phyloP scores from a whole-genome alignment of 1,140 invertebrate genomes.

The Papilio dardanus region DNA sequence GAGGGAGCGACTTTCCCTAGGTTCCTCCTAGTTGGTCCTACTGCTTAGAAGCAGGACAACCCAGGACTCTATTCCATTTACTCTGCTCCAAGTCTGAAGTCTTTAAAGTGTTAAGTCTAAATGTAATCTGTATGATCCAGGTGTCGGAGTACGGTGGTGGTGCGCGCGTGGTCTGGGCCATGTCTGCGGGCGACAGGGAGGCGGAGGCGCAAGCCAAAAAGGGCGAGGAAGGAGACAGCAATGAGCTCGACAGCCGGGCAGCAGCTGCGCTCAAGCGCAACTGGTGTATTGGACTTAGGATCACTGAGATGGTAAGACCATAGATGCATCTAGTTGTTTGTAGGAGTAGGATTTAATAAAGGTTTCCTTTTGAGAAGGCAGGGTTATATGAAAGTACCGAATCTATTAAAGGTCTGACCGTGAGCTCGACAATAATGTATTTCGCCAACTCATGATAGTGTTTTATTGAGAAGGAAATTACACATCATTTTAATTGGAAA shows the following conservation, averaged over 20 bases:
- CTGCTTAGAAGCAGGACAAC: too few relatives aligned
- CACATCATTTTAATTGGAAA: neutral
- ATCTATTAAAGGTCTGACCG: neutral
- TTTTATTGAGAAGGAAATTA: neutral
- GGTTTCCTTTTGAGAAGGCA: neutral
- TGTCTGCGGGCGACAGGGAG: conserved; percentile 75
- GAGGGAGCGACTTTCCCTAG: too few relatives aligned
- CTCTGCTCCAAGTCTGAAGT: too few relatives aligned
- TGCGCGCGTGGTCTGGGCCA: conserved; percentile 72
- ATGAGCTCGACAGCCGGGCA: conserved; percentile 62
- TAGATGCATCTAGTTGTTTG: neutral
- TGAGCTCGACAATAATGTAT: too few relatives aligned
- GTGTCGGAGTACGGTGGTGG: conserved; percentile 73
- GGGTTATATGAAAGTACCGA: neutral
- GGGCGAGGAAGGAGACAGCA: conserved; percentile 62
- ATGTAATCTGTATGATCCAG: conserved; percentile 44
- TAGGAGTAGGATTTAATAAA: too few relatives aligned
- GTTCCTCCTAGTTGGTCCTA: too few relatives aligned
- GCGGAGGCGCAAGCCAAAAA: conserved; percentile 75
- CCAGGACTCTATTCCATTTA: too few relatives aligned
- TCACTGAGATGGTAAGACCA: conserved; percentile 64
- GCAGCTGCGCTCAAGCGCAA: conserved; percentile 68
- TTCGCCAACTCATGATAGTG: too few relatives aligned
- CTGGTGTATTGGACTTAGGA: conserved; percentile 69
- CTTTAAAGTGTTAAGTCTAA: too few relatives aligned